Percentiles rank a stretch among this genome's conserved stretches.
Conservation (phyloP, 1,140 invertebrate genomes). For the Gonioctena quinquepunctata region DNA sequence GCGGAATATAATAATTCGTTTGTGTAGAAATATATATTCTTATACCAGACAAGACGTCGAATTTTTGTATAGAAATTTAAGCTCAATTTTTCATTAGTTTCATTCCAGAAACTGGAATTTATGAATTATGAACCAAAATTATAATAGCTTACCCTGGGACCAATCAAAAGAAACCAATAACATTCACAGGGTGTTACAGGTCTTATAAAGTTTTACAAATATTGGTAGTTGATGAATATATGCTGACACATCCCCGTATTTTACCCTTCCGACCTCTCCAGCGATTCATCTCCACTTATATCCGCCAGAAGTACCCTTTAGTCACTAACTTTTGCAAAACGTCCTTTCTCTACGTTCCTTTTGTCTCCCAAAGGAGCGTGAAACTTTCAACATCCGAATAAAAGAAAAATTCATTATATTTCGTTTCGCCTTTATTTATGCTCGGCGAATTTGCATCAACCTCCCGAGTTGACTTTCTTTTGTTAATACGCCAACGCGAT, state of each 20-base stretch:
- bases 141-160: no score
- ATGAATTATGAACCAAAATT: no score
- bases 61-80: no score
- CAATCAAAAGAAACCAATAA: no score
- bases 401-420: slow-evolving; percentile 8
- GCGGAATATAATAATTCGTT: no score
- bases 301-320: background rate
- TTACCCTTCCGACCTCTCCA: background rate
- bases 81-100: no score
- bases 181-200: no score
- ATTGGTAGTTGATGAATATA: no score
- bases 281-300: background rate
- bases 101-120: no score
- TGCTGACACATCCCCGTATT: background rate
- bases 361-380: background rate
- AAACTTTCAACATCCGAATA: slow-evolving; percentile 9
- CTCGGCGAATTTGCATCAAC: slow-evolving; percentile 1
- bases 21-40: no score
- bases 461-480: background rate
- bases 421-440: background rate
- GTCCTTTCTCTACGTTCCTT: background rate
- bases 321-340: background rate
- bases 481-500: background rate
- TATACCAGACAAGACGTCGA: no score
- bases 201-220: no score